phyloP scores from a whole-genome alignment of 1,140 invertebrate species.

The Caenorhabditis brenneri region DNA sequence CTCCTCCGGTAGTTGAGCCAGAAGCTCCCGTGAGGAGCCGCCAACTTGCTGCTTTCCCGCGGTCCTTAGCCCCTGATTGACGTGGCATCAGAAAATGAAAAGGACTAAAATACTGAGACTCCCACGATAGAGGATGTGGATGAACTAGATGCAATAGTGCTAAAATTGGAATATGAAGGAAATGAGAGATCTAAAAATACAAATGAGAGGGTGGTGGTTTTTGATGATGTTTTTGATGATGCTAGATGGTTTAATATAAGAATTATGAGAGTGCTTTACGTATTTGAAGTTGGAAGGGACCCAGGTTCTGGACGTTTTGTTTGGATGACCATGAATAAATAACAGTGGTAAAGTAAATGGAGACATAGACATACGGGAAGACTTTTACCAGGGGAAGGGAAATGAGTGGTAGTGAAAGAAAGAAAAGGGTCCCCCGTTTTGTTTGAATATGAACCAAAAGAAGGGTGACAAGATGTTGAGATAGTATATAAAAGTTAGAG shows the following conservation, averaged over 20 bases:
- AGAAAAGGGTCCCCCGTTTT: constrained; percentile 27
- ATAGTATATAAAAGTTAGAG: not conserved
- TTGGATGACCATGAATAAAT: constrained; percentile 42
- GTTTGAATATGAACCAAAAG: constrained; percentile 43
- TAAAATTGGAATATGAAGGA: not conserved
- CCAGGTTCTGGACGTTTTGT: not conserved
- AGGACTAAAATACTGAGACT: not conserved
- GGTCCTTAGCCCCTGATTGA: constrained; percentile 8
- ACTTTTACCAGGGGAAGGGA: not conserved
- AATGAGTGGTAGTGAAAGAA: constrained; percentile 2
- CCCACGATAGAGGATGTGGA: not conserved
- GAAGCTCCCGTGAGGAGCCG: not conserved
- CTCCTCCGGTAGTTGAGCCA: not conserved
- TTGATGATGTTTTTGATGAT: not conserved
- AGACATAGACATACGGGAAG: constrained; percentile 11
- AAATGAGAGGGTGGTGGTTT: not conserved
- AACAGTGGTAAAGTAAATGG: constrained; percentile 32
- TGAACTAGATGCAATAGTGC: not conserved
- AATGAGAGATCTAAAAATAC: not conserved
- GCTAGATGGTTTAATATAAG: not conserved
- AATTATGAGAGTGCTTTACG: not conserved
- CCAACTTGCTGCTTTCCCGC: constrained; percentile 13
- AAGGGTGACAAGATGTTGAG: not conserved
- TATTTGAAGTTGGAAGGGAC: not conserved
- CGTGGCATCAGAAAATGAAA: constrained; percentile 12